Evolutionary conservation across 2,797 vertebrate species (phyloP).

Genomic region (Florisuga fusca): DNA sequence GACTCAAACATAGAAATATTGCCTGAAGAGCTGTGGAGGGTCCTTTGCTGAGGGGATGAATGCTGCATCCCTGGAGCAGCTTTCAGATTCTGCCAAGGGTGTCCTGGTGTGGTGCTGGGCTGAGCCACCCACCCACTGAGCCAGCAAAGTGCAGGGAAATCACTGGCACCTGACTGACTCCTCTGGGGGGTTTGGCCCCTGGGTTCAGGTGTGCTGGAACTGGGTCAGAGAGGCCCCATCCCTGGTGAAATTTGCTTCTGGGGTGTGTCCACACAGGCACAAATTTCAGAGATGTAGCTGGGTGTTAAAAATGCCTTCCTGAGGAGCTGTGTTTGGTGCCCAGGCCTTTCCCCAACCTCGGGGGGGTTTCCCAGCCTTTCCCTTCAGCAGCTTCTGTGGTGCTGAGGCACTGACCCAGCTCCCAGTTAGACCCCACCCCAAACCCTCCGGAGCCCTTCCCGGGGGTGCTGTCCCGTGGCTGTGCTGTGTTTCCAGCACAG

Average conservation of each 20-base stretch:
- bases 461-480: too few species aligned
- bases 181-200: neutral
- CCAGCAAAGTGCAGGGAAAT: too few species aligned
- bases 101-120: neutral
- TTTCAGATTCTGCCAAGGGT: neutral
- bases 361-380: neutral
- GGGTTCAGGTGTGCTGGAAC: neutral
- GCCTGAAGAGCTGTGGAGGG: neutral
- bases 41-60: neutral
- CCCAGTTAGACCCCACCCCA: fast-evolving
- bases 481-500: fast-evolving
- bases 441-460: neutral
- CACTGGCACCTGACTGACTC: neutral
- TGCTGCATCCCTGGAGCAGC: fast-evolving
- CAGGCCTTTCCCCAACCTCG: neutral
- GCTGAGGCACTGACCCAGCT: neutral
- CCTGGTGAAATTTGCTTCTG: slow-evolving; percentile 23
- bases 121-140: neutral
- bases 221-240: neutral
- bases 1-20: neutral
- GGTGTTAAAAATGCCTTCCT: neutral
- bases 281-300: neutral
- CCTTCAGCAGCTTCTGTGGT: neutral
- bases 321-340: neutral
- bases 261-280: neutral